Percentiles rank a stretch among this genome's conserved stretches.
Conservation (phyloP, 2,113 vertebrate genomes). For the Pardalotus punctatus region DNA sequence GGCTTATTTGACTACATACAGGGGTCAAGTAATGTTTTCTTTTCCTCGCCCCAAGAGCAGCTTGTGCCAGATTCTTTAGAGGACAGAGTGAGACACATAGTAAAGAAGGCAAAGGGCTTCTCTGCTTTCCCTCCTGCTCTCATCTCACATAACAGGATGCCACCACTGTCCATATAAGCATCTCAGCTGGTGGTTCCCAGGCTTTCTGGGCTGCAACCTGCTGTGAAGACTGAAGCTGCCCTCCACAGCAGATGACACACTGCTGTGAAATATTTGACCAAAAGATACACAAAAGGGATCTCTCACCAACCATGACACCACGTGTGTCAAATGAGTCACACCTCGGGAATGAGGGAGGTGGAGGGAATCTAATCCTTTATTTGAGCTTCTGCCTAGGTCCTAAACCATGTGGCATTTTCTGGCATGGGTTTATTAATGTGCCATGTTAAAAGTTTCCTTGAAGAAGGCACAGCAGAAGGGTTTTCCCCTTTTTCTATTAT, state of each 20-base stretch:
- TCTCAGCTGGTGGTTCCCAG: background rate
- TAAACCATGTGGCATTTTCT: background rate
- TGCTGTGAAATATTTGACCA: background rate
- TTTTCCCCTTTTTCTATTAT: background rate
- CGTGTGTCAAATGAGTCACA: background rate
- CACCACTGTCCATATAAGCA: background rate
- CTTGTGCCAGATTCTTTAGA: background rate
- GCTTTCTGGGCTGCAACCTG: background rate
- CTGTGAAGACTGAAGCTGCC: background rate
- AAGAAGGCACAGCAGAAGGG: background rate
- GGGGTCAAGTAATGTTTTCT: background rate
- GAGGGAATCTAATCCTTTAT: background rate
- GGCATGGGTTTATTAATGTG: background rate
- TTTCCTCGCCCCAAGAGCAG: background rate
- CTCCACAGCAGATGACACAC: fast-evolving
- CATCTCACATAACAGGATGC: background rate
- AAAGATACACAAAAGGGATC: background rate
- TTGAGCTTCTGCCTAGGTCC: background rate
- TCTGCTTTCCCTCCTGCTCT: background rate
- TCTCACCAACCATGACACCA: background rate
- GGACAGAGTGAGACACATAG: fast-evolving
- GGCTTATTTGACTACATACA: background rate
- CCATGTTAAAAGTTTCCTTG: background rate
- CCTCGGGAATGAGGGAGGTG: background rate
- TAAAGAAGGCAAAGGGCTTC: background rate